Conservation (phyloP, 2,113 vertebrate species). For the Pongo abelii region DNA sequence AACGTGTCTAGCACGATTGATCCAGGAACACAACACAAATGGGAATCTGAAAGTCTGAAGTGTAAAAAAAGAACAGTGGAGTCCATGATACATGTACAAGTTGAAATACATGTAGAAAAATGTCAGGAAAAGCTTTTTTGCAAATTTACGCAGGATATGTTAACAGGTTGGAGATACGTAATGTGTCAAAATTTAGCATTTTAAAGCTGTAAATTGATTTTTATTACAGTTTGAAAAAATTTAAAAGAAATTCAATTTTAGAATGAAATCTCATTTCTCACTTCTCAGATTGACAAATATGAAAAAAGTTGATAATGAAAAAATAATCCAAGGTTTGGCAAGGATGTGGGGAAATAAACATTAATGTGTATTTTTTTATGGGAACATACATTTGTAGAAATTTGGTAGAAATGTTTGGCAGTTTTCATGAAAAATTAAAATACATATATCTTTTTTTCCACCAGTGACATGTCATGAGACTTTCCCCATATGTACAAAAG, state of each 20-base stretch:
- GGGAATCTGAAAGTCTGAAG: not conserved
- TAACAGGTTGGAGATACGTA: not conserved
- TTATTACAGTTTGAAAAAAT: not conserved
- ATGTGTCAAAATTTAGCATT: not conserved
- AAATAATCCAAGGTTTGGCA: not conserved
- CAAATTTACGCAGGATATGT: not conserved
- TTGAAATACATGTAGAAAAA: not conserved
- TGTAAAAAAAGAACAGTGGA: not conserved
- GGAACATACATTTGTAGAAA: not conserved
- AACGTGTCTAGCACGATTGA: not conserved
- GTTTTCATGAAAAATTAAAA: conserved; percentile 18
- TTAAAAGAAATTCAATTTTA: not conserved
- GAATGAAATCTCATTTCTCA: not conserved
- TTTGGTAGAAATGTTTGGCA: conserved; percentile 16
- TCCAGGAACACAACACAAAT: not conserved
- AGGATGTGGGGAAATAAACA: not conserved
- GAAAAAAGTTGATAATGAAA: conserved; percentile 3
- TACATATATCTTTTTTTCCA: not conserved
- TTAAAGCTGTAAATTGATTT: not conserved
- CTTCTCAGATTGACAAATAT: conserved; percentile 2
- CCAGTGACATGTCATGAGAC: not conserved
- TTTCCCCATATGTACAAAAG: not conserved
- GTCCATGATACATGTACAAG: not conserved
- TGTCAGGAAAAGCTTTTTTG: not conserved
- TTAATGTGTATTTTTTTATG: not conserved